A percentile compares a stretch with the other conserved stretches of the same genome.
These are phyloP conservation scores for Tachina fera DNA, from an alignment of 2,888 invertebrate genomes.

Conservation along the genomic window DNA sequence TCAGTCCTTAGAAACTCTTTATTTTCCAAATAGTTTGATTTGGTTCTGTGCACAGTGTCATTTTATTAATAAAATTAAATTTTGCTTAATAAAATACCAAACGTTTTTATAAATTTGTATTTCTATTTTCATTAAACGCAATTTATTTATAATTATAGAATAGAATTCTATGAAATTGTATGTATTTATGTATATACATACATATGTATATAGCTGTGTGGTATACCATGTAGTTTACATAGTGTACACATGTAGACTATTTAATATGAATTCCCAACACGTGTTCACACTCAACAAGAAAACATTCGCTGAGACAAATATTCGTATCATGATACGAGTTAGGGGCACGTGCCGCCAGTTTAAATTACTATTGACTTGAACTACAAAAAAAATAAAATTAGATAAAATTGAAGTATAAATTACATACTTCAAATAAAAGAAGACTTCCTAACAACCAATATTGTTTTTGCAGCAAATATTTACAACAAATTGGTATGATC, in stretches of 20 bases:
- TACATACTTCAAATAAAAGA: background rate
- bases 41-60: too few species aligned
- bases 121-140: constrained; percentile 35
- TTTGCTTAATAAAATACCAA: background rate
- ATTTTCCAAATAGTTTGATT: background rate
- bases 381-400: constrained; percentile 9
- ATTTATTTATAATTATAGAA: constrained; percentile 30
- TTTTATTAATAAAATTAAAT: background rate
- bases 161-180: constrained; percentile 19
- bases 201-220: background rate
- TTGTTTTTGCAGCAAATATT: constrained; percentile 29
- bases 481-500: constrained; percentile 65
- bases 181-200: too few species aligned
- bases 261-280: constrained; percentile 76
- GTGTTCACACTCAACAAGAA: constrained; percentile 78
- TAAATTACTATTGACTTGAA: constrained; percentile 68
- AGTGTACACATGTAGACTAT: background rate
- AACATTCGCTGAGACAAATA: constrained; percentile 27
- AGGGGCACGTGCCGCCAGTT: constrained; percentile 63
- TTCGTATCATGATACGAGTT: constrained; percentile 39
- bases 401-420: constrained; percentile 15
- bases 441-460: constrained; percentile 46
- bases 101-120: background rate
- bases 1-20: too few species aligned
- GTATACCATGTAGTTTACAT: constrained; percentile 5